Evolutionary conservation across 2,113 vertebrate genomes (phyloP), one percentile per base, ranked within the genome.

Genomic region (Baryphthengus martii): DNA sequence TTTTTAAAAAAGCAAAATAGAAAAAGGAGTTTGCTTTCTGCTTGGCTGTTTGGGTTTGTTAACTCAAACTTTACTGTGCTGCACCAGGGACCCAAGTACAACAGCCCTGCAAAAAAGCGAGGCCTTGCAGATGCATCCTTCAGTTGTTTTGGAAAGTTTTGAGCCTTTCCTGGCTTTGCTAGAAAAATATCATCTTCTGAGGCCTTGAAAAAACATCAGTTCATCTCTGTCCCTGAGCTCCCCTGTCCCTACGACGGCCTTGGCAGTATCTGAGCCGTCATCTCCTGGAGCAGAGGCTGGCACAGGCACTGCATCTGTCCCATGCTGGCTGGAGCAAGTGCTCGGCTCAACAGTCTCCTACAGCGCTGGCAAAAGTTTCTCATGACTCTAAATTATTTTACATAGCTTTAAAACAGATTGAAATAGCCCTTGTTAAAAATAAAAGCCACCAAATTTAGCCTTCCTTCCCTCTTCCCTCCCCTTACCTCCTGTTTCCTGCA

Each of bases 371-470:
- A 84, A 23, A 92, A 92, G 56, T 84, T 95, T 78, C 52, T 84
- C 86, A 61, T 68, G 84, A 80, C 73, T 81, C n/a, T 61, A 13
- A 24, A 9, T 73, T 74, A 58, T 76, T 87, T 11, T 5, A 13
- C 23, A 6, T 67, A 52, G 6, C 16, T 77, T 93, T 95, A 77
- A 93, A 93, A 26, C 16, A 35, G 93, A 89, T 77, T 81, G 90
- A 92, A 96, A 93, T 78, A 84, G 61, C 26, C 65, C 72, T 90
- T 35, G 91, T 94, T 83, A 95, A 93, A 96, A 95, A 97, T 96
- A 97, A 96, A 94, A 95, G 56, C 35, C 88, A 90, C 68, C 94
- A 84, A 86, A 95, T 96, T 97, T 96, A 95, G 94, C 73, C 52
- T 97, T 96, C 96, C 95, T 95, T 96, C 86, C 94, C 82, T 86